A percentile compares a stretch with the other conserved stretches of the same genome.
Conservation (phyloP, 1,140 invertebrate genomes). For the Drosophila bocki region DNA sequence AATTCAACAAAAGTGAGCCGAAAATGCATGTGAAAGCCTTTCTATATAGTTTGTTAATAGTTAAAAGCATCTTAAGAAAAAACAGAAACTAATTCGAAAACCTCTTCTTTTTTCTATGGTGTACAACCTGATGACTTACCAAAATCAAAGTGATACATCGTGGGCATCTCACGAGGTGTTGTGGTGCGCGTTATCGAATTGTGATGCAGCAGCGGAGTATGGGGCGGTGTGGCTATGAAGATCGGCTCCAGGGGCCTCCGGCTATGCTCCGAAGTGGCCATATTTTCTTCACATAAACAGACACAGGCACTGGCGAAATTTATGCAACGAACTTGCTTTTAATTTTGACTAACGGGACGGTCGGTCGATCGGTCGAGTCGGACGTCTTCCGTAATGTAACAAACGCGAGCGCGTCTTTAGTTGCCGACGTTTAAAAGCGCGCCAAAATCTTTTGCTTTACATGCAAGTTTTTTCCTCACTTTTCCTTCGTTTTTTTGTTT, state of each 20-base stretch:
- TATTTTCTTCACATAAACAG: slow-evolving; percentile 42
- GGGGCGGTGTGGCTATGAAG: slow-evolving; percentile 68
- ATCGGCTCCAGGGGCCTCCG: slow-evolving; percentile 62
- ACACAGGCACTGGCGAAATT: slow-evolving; percentile 46
- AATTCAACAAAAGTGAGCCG: background rate
- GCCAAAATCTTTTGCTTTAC: slow-evolving; percentile 48
- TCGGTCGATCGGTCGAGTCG: background rate
- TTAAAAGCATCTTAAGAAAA: background rate
- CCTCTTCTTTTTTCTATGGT: background rate
- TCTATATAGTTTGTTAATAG: background rate
- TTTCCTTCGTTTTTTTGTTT: slow-evolving; percentile 18
- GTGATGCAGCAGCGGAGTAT: slow-evolving; percentile 43
- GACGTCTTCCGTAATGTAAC: slow-evolving; percentile 11
- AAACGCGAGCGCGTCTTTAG: slow-evolving; percentile 60
- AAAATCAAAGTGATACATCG: slow-evolving; percentile 78
- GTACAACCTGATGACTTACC: slow-evolving; percentile 33
- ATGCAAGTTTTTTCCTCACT: slow-evolving; percentile 56
- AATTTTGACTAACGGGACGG: slow-evolving; percentile 22
- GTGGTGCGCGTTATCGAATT: slow-evolving; percentile 67
- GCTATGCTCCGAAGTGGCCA: slow-evolving; percentile 56
- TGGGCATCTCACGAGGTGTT: slow-evolving; percentile 71
- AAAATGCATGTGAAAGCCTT: background rate
- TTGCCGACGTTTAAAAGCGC: slow-evolving; percentile 65
- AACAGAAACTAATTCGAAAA: too few species aligned
- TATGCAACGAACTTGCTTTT: slow-evolving; percentile 71